Evolutionary conservation across 53 echinoderm and acorn worm species (phyloP).

Genomic region (Zoroaster sp.): DNA sequence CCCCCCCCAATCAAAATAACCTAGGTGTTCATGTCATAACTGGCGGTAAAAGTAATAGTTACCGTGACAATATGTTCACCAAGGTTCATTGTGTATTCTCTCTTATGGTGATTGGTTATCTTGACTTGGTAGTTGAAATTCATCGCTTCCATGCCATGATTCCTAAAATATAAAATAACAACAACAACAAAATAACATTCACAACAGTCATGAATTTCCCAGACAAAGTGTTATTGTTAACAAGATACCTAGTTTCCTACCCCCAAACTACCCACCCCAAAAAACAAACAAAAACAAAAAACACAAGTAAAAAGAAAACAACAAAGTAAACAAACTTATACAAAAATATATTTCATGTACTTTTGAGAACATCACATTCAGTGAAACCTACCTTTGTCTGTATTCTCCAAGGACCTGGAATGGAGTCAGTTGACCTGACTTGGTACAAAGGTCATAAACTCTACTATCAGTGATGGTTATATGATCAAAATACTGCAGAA

Average conservation of each 20-base stretch:
- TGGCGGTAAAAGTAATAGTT: background rate
- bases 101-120: constrained; percentile 73
- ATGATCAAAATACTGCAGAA: constrained; percentile 85
- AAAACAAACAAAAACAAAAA: background rate
- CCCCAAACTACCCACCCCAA: too few relatives aligned
- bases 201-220: too few relatives aligned
- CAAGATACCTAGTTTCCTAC: too few relatives aligned
- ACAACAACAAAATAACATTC: background rate
- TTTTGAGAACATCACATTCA: too few relatives aligned
- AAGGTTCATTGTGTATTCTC: constrained; percentile 76
- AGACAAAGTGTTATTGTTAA: too few relatives aligned
- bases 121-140: constrained; percentile 76
- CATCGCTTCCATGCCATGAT: constrained; percentile 78
- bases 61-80: constrained; percentile 77
- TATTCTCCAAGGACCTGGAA: constrained; percentile 91
- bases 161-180: constrained; percentile 20
- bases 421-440: constrained; percentile 84
- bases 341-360: background rate
- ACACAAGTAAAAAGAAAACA: too few relatives aligned
- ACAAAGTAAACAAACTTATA: too few relatives aligned
- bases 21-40: too few relatives aligned
- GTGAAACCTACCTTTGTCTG: constrained; percentile 71
- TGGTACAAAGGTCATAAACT: constrained; percentile 85
- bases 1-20: too few relatives aligned
- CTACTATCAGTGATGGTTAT: constrained; percentile 82